These are phyloP conservation scores for Ellobius talpinus DNA, from an alignment of 2,113 vertebrate species.

Conservation along the genomic window DNA sequence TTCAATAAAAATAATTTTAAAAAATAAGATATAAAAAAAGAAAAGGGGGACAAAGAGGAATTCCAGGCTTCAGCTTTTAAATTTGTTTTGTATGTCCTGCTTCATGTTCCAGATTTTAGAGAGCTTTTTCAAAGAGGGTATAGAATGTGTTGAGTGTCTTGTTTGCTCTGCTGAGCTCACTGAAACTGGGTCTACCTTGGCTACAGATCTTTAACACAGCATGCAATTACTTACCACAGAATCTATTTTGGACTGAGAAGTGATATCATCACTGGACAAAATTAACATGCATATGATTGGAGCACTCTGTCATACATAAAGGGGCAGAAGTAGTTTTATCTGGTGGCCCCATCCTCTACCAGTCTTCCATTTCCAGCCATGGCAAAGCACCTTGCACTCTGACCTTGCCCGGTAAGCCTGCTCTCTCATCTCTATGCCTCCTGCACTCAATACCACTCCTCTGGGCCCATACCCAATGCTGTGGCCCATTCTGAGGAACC, in stretches of 20 bases:
- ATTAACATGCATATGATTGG: neutral
- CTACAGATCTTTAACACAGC: neutral
- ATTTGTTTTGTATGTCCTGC: neutral
- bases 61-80: neutral
- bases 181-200: neutral
- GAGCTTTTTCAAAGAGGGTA: neutral
- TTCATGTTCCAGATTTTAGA: neutral
- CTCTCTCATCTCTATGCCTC: neutral
- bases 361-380: neutral
- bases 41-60: neutral
- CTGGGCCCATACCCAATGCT: neutral
- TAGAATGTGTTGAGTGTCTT: neutral
- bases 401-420: slow-evolving; percentile 19
- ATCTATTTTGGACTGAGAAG: neutral
- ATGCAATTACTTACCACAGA: neutral
- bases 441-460: neutral
- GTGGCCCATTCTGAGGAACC: neutral
- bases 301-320: neutral
- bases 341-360: neutral
- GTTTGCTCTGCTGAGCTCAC: neutral
- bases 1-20: no score
- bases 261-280: neutral
- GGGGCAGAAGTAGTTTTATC: neutral
- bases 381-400: neutral
- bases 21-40: no score